phyloP scores from a whole-genome alignment of 2,113 vertebrate genomes.

The Plotosus lineatus region DNA sequence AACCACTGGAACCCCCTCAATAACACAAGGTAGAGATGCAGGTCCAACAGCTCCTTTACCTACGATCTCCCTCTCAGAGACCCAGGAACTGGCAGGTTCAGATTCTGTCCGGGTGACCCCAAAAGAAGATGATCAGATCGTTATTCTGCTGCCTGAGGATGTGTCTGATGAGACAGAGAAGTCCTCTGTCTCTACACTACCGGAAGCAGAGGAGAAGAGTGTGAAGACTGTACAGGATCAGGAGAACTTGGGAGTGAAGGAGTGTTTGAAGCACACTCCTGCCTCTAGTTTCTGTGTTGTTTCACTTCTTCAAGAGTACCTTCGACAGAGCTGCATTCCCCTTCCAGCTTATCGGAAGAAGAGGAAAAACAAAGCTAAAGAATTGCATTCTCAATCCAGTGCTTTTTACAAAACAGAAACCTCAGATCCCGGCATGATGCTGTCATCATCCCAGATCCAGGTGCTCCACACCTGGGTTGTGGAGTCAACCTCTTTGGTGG shows the following conservation, averaged over 20 bases:
- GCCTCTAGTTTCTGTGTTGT: slow-evolving; percentile 74
- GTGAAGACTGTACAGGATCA: slow-evolving; percentile 40
- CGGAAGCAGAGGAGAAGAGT: slow-evolving; percentile 70
- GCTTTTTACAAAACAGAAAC: background rate
- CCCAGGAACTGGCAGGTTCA: background rate
- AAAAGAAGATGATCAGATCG: slow-evolving; percentile 74
- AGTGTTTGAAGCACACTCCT: slow-evolving; percentile 71
- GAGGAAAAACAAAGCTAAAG: slow-evolving; percentile 13
- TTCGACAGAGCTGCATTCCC: slow-evolving; percentile 78
- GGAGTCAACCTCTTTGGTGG: background rate
- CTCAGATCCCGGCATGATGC: background rate
- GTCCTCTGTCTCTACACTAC: slow-evolving; percentile 78
- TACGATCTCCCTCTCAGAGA: background rate
- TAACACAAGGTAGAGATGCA: background rate
- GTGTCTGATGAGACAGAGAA: slow-evolving; percentile 74
- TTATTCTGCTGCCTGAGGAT: slow-evolving; percentile 79
- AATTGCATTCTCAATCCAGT: slow-evolving; percentile 27
- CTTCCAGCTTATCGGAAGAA: slow-evolving; percentile 60
- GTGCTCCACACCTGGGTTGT: background rate
- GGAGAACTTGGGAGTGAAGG: slow-evolving; percentile 63
- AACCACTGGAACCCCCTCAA: background rate
- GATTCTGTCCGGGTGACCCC: slow-evolving; percentile 15
- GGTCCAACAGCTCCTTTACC: background rate
- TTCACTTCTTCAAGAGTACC: slow-evolving; percentile 81
- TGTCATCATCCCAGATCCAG: background rate